Evolutionary conservation across 2,888 invertebrate genomes (phyloP).

Genomic region (Pseudolycoriella hygida): DNA sequence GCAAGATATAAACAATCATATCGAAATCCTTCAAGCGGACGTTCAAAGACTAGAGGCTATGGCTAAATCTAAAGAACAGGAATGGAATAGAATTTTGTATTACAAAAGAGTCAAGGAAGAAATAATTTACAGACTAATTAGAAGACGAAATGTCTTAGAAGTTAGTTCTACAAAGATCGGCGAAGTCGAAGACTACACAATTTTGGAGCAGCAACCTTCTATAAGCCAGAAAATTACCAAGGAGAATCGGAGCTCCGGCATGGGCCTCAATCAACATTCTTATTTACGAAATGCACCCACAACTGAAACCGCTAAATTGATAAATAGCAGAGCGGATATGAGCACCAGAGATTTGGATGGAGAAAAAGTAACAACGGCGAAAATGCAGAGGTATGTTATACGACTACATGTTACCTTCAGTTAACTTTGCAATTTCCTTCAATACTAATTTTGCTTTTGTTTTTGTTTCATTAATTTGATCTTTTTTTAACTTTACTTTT

Average conservation of each 20-base stretch:
- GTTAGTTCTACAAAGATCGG: constrained; percentile 18
- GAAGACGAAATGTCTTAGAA: constrained; percentile 44
- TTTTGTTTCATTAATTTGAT: too few species aligned
- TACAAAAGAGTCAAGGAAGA: constrained; percentile 74
- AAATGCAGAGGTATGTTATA: constrained; percentile 20
- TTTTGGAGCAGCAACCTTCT: background rate
- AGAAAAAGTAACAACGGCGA: constrained; percentile 19
- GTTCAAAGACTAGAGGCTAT: constrained; percentile 54
- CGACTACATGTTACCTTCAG: too few species aligned
- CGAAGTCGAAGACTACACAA: constrained; percentile 9
- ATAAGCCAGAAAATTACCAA: background rate
- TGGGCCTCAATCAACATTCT: background rate
- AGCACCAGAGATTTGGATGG: constrained; percentile 18
- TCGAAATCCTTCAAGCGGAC: constrained; percentile 44
- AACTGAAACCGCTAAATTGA: background rate
- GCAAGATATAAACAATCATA: constrained; percentile 41
- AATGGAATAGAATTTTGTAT: constrained; percentile 71
- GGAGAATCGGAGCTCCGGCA: background rate
- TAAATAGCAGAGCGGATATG: constrained; percentile 14
- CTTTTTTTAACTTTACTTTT: too few species aligned
- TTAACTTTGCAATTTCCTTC: too few species aligned
- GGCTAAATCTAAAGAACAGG: constrained; percentile 64
- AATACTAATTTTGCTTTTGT: too few species aligned
- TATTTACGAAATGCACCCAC: background rate
- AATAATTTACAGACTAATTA: constrained; percentile 48